Evolutionary conservation across 2,888 invertebrate genomes (phyloP).

Genomic region (Brenthis ino): DNA sequence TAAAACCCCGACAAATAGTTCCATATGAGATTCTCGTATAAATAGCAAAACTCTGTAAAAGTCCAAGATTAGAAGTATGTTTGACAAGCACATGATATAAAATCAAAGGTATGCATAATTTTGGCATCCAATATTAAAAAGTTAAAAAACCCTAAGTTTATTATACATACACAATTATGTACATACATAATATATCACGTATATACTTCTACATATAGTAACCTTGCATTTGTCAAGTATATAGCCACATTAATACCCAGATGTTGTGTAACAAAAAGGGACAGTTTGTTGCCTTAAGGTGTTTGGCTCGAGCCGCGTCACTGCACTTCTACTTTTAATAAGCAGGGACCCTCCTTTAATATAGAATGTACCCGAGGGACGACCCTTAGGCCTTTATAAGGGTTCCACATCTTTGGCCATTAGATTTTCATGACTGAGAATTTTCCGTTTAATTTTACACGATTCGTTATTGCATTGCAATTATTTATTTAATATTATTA

Average conservation of each 20-base stretch:
- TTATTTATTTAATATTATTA: conserved; percentile 7
- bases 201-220: not conserved
- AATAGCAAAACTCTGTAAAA: no score
- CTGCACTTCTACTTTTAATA: conserved; percentile 71
- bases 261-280: conserved; percentile 22
- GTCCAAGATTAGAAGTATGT: no score
- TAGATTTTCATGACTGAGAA: conserved; percentile 60
- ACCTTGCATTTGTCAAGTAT: not conserved
- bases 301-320: conserved; percentile 56
- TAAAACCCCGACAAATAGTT: no score
- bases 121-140: no score
- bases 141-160: no score
- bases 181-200: no score
- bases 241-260: conserved; percentile 4
- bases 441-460: conserved; percentile 59
- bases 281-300: conserved; percentile 55
- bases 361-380: conserved; percentile 65
- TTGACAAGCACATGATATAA: no score
- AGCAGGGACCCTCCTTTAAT: conserved; percentile 73
- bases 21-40: no score
- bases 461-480: conserved; percentile 59
- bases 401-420: conserved; percentile 59
- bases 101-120: no score
- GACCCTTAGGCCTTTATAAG: conserved; percentile 54
- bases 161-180: no score